A percentile compares a stretch with the other conserved stretches of the same genome.
These are phyloP conservation scores for Cassiopea andromeda DNA, from an alignment of 30 jellyfish, hydroid and myxozoan genomes.

Conservation along the genomic window DNA sequence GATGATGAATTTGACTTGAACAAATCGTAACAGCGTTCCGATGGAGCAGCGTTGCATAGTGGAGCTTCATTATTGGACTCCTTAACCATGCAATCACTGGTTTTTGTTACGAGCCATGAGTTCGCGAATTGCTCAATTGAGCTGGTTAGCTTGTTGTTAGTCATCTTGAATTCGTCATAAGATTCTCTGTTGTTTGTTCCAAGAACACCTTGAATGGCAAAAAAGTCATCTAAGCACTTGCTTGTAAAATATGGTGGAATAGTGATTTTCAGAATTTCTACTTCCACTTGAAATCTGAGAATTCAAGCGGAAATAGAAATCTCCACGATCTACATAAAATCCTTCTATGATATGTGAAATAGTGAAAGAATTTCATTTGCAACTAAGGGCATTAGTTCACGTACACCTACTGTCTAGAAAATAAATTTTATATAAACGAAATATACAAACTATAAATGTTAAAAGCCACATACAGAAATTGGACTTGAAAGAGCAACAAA, in stretches of 20 bases:
- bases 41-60: constrained; percentile 81
- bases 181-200: constrained; percentile 95
- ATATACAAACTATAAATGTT: too few relatives aligned
- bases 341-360: too few relatives aligned
- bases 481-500: not conserved
- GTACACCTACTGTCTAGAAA: too few relatives aligned
- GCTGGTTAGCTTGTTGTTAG: constrained; percentile 70
- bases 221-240: not conserved
- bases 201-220: constrained; percentile 69
- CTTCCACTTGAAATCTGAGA: too few relatives aligned
- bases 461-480: not conserved
- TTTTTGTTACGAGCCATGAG: constrained; percentile 83
- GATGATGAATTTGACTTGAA: constrained; percentile 80
- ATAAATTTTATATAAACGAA: too few relatives aligned
- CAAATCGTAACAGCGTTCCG: constrained; percentile 79
- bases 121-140: constrained; percentile 71
- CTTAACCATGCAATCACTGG: constrained; percentile 59
- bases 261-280: too few relatives aligned
- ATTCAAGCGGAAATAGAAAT: too few relatives aligned
- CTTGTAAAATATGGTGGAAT: too few relatives aligned
- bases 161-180: constrained; percentile 85
- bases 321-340: too few relatives aligned
- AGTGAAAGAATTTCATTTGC: too few relatives aligned
- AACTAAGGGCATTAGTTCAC: too few relatives aligned
- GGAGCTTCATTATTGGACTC: constrained; percentile 39